phyloP scores from a whole-genome alignment of 2,888 invertebrate genomes.

The Linyphia triangularis region DNA sequence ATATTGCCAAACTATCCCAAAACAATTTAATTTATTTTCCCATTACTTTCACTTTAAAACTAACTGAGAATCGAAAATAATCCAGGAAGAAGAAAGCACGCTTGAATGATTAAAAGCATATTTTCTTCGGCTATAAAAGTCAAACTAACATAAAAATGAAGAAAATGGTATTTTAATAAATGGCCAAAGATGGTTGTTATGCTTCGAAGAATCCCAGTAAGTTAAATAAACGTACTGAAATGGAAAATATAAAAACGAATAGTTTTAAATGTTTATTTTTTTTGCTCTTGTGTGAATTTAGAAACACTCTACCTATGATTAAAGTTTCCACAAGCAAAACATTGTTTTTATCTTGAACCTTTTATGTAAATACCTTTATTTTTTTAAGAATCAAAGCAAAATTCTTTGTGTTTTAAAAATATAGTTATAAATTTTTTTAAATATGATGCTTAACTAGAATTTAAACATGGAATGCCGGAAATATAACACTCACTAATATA shows the following conservation, averaged over 20 bases:
- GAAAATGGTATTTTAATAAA: background rate
- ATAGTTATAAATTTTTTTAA: no score
- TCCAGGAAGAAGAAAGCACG: background rate
- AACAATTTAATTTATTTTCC: background rate
- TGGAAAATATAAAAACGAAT: background rate
- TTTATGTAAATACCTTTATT: no score
- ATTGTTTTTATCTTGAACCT: no score
- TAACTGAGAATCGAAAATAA: background rate
- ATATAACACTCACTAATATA: no score
- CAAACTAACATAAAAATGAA: background rate
- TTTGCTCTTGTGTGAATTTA: no score
- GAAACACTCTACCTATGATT: no score
- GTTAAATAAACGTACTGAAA: background rate
- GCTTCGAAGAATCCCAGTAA: background rate
- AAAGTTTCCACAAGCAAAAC: no score
- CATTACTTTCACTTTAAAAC: background rate
- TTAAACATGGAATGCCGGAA: no score
- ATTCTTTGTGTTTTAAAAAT: no score
- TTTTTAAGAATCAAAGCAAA: no score
- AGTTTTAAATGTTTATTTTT: no score
- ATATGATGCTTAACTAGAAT: no score
- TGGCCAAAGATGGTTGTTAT: background rate
- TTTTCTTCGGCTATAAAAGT: background rate
- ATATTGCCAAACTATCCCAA: background rate
- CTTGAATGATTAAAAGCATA: background rate